Evolutionary conservation across 1,140 invertebrate genomes (phyloP), one percentile per base, ranked within the genome.

Genomic region (Protaetia brevitarsis): DNA sequence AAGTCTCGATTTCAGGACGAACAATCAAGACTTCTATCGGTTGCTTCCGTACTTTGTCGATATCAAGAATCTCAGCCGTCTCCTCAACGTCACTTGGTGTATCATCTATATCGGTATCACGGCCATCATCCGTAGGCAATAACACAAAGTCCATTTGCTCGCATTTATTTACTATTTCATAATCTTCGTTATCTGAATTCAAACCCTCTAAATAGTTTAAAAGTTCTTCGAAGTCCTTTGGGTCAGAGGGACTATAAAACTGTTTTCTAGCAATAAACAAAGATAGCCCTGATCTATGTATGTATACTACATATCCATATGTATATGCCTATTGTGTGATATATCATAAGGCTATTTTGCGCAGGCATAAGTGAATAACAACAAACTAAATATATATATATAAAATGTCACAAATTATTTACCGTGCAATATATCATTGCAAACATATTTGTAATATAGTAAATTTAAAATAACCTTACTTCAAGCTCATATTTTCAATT

Each of bases 171-270:
- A 59, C 13, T 26, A 7, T 1, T 4, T 23, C 26, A 51, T 51
- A 51, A 5, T 51, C 41, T n/a, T 51, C 41, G 21, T 51, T n/a
- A 51, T 51, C 41, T n/a, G 41, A 51, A 13, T 26, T 21, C 4
- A 59, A 11, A 11, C 28, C 11, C 23, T 59, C 56, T 27, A 59
- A 27, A 13, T 59, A 59, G 28, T 59, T 59, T n/a, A 59, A 13
- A 28, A 59, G 56, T 26, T 59, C 26, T 27, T 28, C 8, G 1
- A 26, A 8, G 27, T 59, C 56, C 13, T 27, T 23, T 26, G 13
- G 13, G 13, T 59, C 1, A 13, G 21, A n/a, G n/a, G 31, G 31
- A 34, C 13, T 34, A 34, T 34, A 34, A 34, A 11, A 34, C 31
- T 34, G 31, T 34, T 34, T 34, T 34, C 31, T 34, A 34, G 31